A percentile compares a stretch with the other conserved stretches of the same genome.
Conservation (phyloP, 2,888 invertebrate genomes). For the Apamea sordens region DNA sequence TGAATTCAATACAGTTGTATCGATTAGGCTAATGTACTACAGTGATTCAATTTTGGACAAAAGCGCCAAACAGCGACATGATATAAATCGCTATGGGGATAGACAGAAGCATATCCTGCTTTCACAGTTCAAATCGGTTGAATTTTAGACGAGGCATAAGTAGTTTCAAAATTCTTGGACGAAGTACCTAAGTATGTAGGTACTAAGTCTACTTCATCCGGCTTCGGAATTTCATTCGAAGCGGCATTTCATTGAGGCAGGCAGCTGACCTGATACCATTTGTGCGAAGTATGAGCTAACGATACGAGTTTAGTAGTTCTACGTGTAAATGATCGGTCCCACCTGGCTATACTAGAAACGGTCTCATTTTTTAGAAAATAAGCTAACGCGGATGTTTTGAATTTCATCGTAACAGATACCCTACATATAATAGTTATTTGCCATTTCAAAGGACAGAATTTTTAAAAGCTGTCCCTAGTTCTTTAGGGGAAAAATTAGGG, state of each 20-base stretch:
- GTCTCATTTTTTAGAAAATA: slow-evolving; percentile 1
- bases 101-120: background rate
- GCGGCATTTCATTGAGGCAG: slow-evolving; percentile 6
- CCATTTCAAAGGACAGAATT: background rate
- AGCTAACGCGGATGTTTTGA: background rate
- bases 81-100: background rate
- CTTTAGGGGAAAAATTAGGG: background rate
- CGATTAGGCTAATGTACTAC: slow-evolving; percentile 9
- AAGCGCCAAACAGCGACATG: background rate
- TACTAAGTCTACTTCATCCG: background rate
- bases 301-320: background rate
- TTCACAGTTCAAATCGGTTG: background rate
- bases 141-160: background rate
- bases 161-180: too few species aligned
- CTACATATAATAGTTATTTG: background rate
- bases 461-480: background rate
- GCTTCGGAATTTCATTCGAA: slow-evolving; percentile 17
- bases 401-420: background rate
- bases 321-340: background rate
- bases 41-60: background rate
- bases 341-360: slow-evolving; percentile 4
- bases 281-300: slow-evolving; percentile 18
- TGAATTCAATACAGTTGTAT: slow-evolving; percentile 14
- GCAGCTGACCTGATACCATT: slow-evolving; percentile 31
- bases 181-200: too few species aligned